Conservation (phyloP, 1,140 invertebrate species). For the Drosophila aff. region DNA sequence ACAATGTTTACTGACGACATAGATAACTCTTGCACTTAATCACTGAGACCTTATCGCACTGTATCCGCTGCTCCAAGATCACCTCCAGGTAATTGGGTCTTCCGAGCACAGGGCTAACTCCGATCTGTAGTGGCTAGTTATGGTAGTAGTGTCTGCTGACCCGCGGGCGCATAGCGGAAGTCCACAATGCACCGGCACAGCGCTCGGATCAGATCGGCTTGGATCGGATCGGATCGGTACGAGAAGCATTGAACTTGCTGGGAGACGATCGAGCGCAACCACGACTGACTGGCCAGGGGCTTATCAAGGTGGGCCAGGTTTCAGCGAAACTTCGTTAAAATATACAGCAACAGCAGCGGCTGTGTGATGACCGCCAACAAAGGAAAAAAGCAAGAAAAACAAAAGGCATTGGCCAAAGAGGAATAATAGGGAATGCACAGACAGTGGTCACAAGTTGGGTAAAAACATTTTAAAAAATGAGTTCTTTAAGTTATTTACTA, state of each 20-base stretch:
- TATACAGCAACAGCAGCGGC: constrained; percentile 39
- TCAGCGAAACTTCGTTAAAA: constrained; percentile 60
- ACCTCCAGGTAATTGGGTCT: constrained; percentile 15
- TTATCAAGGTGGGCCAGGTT: constrained; percentile 78
- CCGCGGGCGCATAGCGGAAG: constrained; percentile 56
- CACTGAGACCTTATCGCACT: constrained; percentile 18
- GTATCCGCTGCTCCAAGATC: constrained; percentile 22
- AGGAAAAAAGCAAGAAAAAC: constrained; percentile 44
- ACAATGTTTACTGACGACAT: constrained; percentile 33
- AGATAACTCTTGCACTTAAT: constrained; percentile 35
- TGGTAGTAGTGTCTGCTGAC: constrained; percentile 7
- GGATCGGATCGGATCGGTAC: constrained; percentile 20
- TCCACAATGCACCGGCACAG: constrained; percentile 55
- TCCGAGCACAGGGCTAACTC: constrained; percentile 20
- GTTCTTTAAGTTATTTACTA: too few relatives aligned
- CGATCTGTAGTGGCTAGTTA: constrained; percentile 43
- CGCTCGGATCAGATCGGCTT: constrained; percentile 5
- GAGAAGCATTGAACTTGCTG: constrained; percentile 71
- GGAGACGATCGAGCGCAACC: constrained; percentile 28
- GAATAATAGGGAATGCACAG: constrained; percentile 21
- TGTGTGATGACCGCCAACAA: constrained; percentile 68
- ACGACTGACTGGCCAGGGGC: constrained; percentile 38
- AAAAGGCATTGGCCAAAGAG: constrained; percentile 40
- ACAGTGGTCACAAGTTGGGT: constrained; percentile 10
- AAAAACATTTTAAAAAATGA: too few relatives aligned